Evolutionary conservation across 2,888 invertebrate species (phyloP).

Genomic region (Parnassius mnemosyne): DNA sequence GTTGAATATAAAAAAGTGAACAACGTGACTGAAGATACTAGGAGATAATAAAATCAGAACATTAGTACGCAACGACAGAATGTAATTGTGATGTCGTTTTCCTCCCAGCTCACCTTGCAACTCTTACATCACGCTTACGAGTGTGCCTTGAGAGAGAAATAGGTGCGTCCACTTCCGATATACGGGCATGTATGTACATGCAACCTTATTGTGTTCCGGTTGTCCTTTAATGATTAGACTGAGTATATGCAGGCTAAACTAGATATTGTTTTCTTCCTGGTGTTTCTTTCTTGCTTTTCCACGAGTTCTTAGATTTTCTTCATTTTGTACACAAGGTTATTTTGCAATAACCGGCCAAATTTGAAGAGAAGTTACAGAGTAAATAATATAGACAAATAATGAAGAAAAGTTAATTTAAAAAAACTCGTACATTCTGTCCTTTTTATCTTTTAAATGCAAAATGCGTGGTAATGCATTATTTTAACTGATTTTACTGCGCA

Average conservation of each 20-base stretch:
- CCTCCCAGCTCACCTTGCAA: conserved; percentile 32
- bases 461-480: too few relatives aligned
- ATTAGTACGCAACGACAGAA: conserved; percentile 13
- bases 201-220: conserved; percentile 39
- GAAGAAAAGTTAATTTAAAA: too few relatives aligned
- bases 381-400: too few relatives aligned
- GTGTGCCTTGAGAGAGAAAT: conserved; percentile 32
- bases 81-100: conserved; percentile 22
- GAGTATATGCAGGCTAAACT: conserved; percentile 12
- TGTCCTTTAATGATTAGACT: conserved; percentile 27
- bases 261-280: conserved; percentile 9
- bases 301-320: background rate
- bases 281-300: background rate
- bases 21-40: too few relatives aligned
- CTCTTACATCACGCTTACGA: conserved; percentile 36
- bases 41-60: background rate
- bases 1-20: too few relatives aligned
- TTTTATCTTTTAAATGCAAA: too few relatives aligned
- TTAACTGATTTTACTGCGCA: too few relatives aligned
- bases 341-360: too few relatives aligned
- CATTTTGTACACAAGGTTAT: too few relatives aligned
- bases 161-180: conserved; percentile 41
- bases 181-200: conserved; percentile 29
- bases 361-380: too few relatives aligned
- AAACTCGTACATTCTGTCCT: too few relatives aligned